Conservation (phyloP, 1,140 invertebrate species). For the Zaprionus nigranus region DNA sequence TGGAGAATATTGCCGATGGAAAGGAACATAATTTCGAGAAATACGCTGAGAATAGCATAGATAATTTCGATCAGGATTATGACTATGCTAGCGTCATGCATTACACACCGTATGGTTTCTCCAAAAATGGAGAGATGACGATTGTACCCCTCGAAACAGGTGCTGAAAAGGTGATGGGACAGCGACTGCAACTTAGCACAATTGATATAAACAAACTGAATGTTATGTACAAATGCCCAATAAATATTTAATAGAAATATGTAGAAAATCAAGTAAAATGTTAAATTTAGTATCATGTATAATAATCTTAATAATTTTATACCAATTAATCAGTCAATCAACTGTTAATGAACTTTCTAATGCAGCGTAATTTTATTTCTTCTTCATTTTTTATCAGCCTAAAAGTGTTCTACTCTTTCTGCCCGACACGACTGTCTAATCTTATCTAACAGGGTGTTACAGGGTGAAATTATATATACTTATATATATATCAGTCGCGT, state of each 20-base stretch:
- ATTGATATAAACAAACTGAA: constrained; percentile 86
- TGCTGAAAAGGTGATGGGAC: constrained; percentile 84
- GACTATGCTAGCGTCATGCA: constrained; percentile 90
- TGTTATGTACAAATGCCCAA: constrained; percentile 85
- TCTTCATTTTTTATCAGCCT: background rate
- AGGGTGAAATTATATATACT: background rate
- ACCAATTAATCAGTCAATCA: background rate
- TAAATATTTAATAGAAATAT: constrained; percentile 50
- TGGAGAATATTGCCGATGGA: constrained; percentile 88
- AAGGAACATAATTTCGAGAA: constrained; percentile 87
- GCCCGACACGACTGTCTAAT: background rate
- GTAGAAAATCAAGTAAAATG: background rate
- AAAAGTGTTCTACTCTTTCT: background rate
- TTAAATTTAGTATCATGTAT: too few relatives aligned
- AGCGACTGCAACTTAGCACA: constrained; percentile 85
- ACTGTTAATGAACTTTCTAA: too few relatives aligned
- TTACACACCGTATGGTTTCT: constrained; percentile 89
- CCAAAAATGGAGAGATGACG: constrained; percentile 89
- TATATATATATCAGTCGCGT: background rate
- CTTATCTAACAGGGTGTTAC: background rate
- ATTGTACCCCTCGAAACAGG: constrained; percentile 85
- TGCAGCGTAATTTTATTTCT: too few relatives aligned
- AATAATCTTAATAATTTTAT: background rate
- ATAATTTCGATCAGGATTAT: constrained; percentile 85
- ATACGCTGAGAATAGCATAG: constrained; percentile 76